Evolutionary conservation across 23 tunicate genomes (phyloP).

Genomic region (Ciona savignyi): DNA sequence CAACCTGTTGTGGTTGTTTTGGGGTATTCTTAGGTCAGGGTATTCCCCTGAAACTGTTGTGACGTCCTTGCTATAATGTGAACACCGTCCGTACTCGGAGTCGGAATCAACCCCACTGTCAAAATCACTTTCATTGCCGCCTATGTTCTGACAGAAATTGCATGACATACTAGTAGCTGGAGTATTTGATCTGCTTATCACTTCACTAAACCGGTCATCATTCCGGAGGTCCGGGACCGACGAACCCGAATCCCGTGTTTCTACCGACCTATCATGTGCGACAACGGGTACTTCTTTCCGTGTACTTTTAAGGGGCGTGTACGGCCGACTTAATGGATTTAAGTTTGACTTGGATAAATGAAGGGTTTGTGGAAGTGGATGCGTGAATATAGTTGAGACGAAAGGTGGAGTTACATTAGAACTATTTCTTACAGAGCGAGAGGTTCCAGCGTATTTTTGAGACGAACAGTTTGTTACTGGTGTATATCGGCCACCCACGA

Average conservation of each 20-base stretch:
- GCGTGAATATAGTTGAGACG: too few relatives aligned
- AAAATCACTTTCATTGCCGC: slow-evolving; percentile 11
- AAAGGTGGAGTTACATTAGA: too few relatives aligned
- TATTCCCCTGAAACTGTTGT: not conserved
- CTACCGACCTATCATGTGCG: slow-evolving; percentile 3
- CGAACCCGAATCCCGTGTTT: not conserved
- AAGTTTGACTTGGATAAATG: slow-evolving; percentile 12
- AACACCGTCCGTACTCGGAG: too few relatives aligned
- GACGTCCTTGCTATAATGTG: too few relatives aligned
- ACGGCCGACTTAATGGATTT: slow-evolving; percentile 41
- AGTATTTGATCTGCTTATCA: slow-evolving; percentile 2
- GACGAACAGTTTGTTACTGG: too few relatives aligned
- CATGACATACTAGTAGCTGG: not conserved
- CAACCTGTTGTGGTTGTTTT: not conserved
- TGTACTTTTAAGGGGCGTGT: slow-evolving; percentile 20
- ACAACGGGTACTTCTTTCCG: too few relatives aligned
- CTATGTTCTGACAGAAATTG: not conserved
- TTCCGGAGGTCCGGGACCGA: slow-evolving; percentile 4
- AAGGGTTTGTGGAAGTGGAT: too few relatives aligned
- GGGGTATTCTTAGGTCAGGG: slow-evolving; percentile 9
- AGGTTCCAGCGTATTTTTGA: too few relatives aligned
- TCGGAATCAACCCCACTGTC: slow-evolving; percentile 56
- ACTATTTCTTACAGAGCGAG: too few relatives aligned
- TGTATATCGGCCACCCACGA: too few relatives aligned
- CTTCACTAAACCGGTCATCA: slow-evolving; percentile 4